Base-by-base conservation (phyloP, 2,888 invertebrate genomes). In the Cheilosia urbana region DNA sequence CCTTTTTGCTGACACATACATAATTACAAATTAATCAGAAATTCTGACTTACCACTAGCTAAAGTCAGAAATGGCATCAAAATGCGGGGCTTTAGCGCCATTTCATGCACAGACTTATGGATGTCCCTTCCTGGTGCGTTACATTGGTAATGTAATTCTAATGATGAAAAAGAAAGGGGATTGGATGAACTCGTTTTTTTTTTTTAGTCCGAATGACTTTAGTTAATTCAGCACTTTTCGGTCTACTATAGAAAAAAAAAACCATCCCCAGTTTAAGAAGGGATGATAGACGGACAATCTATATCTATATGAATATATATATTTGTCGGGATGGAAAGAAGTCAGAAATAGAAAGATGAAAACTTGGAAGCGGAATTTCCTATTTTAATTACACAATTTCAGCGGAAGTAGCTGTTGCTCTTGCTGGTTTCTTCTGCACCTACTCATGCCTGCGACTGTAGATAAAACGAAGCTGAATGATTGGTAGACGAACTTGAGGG, bases 11-110 rank as follows among this genome's bases (percentile, higher is more conserved):
- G 87, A 87, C 87, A 82, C 87, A 82, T 82, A 82, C 87, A 82
- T 82, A 87, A 87, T 87, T 75, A 87, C 87, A 82, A 87, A 82
- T 82, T 82, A 82, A 87, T 87, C 87, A 82, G 60, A 71, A 87
- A 66, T 87, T 73, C 75, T 42, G 63, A 76, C 63, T 68, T 73
- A 60, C 51, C 58, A 68, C 34, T 45, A 19, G 37, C 51, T 1
- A 62, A 76, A 65, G 79, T 72, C 65, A 51, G 79, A 72, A 66
- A 72, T 73, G 58, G 19, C 60, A 72, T 71, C 69, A 57, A 78
- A 78, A 78, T 78, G 57, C 63, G 27, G 69, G 71, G 37, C 60
- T 53, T 55, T 45, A 60, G 34, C 34, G 53, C 24, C 27, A 37
- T 76, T 65, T 40, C 60, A 27, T 49, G 5, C 63, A 9, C 3